phyloP scores from a whole-genome alignment of 2,888 invertebrate genomes.

The Danaus chrysippus region DNA sequence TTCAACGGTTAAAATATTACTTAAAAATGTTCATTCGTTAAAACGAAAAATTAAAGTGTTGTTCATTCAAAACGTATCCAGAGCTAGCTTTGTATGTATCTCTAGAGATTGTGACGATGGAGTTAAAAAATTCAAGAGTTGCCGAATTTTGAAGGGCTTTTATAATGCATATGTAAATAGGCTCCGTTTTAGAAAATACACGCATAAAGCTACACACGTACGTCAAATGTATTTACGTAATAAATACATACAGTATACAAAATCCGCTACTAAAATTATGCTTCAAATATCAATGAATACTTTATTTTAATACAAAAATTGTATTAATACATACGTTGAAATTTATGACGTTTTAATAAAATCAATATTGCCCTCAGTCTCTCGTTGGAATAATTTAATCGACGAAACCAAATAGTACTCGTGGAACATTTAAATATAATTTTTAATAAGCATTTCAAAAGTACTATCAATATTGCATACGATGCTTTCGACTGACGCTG shows the following conservation, averaged over 20 bases:
- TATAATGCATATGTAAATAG: constrained; percentile 15
- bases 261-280: no score
- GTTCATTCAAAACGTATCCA: constrained; percentile 13
- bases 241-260: no score
- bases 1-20: no score
- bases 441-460: not conserved
- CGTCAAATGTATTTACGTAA: not conserved
- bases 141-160: constrained; percentile 24
- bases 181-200: constrained; percentile 5
- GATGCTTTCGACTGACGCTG: not conserved
- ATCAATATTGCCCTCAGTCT: constrained; percentile 17
- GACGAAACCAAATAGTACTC: not conserved
- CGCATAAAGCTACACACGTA: not conserved
- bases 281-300: no score
- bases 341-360: constrained; percentile 16
- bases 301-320: no score
- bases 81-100: constrained; percentile 20
- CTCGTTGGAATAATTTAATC: constrained; percentile 8
- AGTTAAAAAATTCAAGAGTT: constrained; percentile 28
- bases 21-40: not conserved
- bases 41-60: not conserved
- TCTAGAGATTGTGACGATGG: constrained; percentile 18
- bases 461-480: not conserved
- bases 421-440: not conserved
- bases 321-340: not conserved